phyloP scores from a whole-genome alignment of 1,140 invertebrate genomes.

The Sitophilus oryzae region DNA sequence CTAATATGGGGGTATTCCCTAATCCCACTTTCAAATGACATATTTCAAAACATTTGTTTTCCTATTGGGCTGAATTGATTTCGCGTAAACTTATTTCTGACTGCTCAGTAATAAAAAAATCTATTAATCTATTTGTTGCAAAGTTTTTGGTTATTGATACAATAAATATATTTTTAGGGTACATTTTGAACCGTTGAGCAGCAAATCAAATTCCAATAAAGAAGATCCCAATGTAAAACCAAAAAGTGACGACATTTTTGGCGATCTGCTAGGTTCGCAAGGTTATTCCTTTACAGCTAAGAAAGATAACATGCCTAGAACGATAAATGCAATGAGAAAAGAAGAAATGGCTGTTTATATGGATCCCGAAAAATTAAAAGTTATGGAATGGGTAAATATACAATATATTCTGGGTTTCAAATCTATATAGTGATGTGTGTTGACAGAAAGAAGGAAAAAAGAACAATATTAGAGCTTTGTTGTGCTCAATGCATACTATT shows the following conservation, averaged over 20 bases:
- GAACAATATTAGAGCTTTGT: slow-evolving; percentile 88
- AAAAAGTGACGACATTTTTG: slow-evolving; percentile 72
- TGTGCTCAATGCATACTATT: slow-evolving; percentile 90
- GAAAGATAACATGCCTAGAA: slow-evolving; percentile 72
- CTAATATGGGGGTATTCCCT: too few species aligned
- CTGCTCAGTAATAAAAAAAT: not conserved
- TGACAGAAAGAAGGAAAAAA: slow-evolving; percentile 89
- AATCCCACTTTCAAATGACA: too few species aligned
- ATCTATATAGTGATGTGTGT: too few species aligned
- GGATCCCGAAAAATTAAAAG: slow-evolving; percentile 87
- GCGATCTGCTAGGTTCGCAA: slow-evolving; percentile 82
- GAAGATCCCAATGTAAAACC: slow-evolving; percentile 42
- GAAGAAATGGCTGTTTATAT: slow-evolving; percentile 78
- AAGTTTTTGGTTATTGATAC: not conserved
- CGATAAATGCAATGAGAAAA: slow-evolving; percentile 90
- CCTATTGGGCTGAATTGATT: too few species aligned
- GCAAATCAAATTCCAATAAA: slow-evolving; percentile 38
- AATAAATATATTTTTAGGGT: slow-evolving; percentile 41
- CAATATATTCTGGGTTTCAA: too few species aligned
- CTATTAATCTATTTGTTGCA: not conserved
- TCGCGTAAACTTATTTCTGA: too few species aligned
- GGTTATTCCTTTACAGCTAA: slow-evolving; percentile 77
- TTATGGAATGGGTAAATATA: slow-evolving; percentile 62
- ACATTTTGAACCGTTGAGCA: slow-evolving; percentile 59
- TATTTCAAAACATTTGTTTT: too few species aligned